These are phyloP conservation scores for Plecotus auritus DNA, from an alignment of 2,113 vertebrate species.

Conservation along the genomic window DNA sequence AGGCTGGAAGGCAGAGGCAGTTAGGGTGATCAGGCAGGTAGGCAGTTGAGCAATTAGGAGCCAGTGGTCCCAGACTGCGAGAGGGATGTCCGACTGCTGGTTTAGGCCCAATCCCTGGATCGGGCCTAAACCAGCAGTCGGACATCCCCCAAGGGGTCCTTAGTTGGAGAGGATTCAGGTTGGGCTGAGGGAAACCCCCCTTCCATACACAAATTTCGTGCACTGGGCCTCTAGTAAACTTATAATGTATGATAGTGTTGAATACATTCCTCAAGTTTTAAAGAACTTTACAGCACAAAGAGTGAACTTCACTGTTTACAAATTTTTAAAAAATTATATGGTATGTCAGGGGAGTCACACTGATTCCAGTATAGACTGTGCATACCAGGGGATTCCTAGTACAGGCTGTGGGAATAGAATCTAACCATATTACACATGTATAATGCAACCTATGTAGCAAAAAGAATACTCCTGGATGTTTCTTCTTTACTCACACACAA, in stretches of 20 bases:
- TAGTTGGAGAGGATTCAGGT: too few species aligned
- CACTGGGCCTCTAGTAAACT: neutral
- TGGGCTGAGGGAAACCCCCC: too few species aligned
- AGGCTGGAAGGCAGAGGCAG: too few species aligned
- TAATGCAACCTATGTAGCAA: neutral
- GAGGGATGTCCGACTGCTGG: too few species aligned
- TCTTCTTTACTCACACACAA: neutral
- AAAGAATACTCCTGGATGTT: neutral
- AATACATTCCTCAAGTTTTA: neutral
- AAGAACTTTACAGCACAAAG: neutral
- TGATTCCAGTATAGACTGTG: neutral
- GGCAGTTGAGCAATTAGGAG: too few species aligned
- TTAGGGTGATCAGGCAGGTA: too few species aligned
- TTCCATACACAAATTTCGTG: too few species aligned
- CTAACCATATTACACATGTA: neutral
- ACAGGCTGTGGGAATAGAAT: neutral
- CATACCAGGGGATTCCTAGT: neutral
- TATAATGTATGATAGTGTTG: neutral
- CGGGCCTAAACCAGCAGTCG: too few species aligned
- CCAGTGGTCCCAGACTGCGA: too few species aligned
- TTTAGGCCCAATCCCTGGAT: too few species aligned
- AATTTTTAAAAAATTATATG: neutral
- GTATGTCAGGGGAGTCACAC: neutral
- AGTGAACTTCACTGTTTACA: neutral
- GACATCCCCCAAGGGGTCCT: too few species aligned